Conservation (phyloP, 2,797 vertebrate genomes). For the Acipenser ruthenus region DNA sequence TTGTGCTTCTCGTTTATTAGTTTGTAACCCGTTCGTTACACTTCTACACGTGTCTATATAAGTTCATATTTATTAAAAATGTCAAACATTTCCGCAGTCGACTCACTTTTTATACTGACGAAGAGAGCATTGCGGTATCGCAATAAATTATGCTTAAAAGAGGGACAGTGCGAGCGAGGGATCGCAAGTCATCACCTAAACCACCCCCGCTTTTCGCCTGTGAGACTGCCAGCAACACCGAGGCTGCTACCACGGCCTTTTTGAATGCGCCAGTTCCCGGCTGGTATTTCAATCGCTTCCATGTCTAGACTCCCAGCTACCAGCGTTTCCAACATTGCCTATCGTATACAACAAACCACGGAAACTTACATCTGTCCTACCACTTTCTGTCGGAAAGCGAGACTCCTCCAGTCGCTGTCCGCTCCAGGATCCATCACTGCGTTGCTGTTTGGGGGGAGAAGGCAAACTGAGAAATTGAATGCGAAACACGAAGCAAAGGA, state of each 20-base stretch:
- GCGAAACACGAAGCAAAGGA: too few relatives aligned
- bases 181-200: not conserved
- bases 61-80: not conserved
- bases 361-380: slow-evolving; percentile 85
- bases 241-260: slow-evolving; percentile 15
- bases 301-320: not conserved
- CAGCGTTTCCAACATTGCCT: too few relatives aligned
- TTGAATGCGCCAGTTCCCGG: accelerated
- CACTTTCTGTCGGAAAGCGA: slow-evolving; percentile 87
- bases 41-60: not conserved
- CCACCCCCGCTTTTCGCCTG: not conserved
- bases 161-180: not conserved
- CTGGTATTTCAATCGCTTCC: not conserved
- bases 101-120: not conserved
- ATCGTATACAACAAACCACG: slow-evolving; percentile 13
- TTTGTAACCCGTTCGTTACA: not conserved
- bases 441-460: not conserved
- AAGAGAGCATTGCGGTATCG: not conserved
- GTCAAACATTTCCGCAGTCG: not conserved
- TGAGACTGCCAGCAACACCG: not conserved
- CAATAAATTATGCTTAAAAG: too few relatives aligned
- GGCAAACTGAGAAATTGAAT: too few relatives aligned
- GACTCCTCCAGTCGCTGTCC: slow-evolving; percentile 88
- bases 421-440: slow-evolving; percentile 74
- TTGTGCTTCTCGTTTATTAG: not conserved